Evolutionary conservation across 2,113 vertebrate species (phyloP).

Genomic region (Mungos mungo): DNA sequence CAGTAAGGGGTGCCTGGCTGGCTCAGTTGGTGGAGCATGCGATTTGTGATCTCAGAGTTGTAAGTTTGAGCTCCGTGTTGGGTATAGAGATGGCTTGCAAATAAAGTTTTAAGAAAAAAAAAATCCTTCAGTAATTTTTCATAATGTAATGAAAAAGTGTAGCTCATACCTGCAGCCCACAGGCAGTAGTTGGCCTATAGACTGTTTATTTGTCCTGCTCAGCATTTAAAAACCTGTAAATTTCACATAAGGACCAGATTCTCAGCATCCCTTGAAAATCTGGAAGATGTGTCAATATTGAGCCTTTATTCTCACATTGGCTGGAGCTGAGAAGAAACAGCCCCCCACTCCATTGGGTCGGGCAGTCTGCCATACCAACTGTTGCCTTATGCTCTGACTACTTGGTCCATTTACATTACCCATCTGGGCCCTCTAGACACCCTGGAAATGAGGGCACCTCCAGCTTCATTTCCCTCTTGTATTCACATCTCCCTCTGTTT

Average conservation of each 20-base stretch:
- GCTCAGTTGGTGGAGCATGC: neutral
- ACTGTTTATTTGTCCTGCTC: neutral
- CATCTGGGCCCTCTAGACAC: neutral
- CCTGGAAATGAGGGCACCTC: neutral
- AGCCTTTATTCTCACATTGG: neutral
- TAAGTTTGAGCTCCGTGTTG: neutral
- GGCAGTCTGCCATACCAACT: neutral
- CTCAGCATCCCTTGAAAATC: neutral
- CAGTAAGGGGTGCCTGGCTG: neutral
- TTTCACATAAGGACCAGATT: slow-evolving; percentile 27
- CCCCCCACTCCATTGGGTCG: neutral
- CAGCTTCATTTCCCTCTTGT: neutral
- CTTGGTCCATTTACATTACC: neutral
- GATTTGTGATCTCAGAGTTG: neutral
- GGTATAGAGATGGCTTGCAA: neutral
- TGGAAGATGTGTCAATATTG: slow-evolving; percentile 39
- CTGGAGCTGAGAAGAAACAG: slow-evolving; percentile 3
- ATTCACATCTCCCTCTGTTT: neutral
- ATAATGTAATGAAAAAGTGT: neutral
- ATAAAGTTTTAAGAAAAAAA: neutral
- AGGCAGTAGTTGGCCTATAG: neutral
- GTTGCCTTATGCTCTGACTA: neutral
- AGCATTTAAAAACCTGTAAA: neutral
- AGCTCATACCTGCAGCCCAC: neutral
- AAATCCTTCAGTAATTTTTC: neutral